A percentile compares a stretch with the other conserved stretches of the same genome.
phyloP scores from a whole-genome alignment of 2,113 vertebrate species.

The Sialia sialis region DNA sequence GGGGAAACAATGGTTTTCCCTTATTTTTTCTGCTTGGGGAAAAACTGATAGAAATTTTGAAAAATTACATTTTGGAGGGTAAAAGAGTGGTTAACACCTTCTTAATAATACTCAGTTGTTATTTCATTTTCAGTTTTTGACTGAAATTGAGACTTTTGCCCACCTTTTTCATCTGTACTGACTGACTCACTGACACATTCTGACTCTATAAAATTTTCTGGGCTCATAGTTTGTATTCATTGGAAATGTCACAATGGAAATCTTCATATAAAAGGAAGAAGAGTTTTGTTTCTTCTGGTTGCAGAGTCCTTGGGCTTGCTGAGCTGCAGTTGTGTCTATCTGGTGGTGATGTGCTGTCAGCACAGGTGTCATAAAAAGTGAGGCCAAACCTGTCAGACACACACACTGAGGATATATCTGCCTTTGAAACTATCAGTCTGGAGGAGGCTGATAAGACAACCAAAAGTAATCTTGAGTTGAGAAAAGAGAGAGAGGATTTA shows the following conservation, averaged over 20 bases:
- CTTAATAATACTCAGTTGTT: neutral
- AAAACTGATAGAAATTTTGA: neutral
- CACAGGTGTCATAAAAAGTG: neutral
- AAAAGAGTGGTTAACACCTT: neutral
- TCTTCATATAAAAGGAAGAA: neutral
- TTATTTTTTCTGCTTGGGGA: neutral
- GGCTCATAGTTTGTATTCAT: neutral
- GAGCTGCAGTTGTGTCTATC: neutral
- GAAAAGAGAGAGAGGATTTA: constrained; percentile 40
- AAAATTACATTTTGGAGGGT: neutral
- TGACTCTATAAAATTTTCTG: fast-evolving
- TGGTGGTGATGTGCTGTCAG: neutral
- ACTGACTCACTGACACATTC: neutral
- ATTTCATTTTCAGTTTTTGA: neutral
- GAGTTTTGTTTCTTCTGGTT: neutral
- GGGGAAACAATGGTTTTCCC: neutral
- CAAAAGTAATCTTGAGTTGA: constrained; percentile 35
- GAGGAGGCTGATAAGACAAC: constrained; percentile 52
- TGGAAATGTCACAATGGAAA: neutral
- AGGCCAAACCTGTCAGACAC: constrained; percentile 5
- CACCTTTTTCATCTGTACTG: neutral
- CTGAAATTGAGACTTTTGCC: neutral
- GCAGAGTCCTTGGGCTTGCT: neutral
- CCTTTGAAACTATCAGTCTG: constrained; percentile 46
- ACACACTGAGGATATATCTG: neutral